Evolutionary conservation across 2,888 invertebrate species (phyloP), one percentile per base, ranked within the genome.

Genomic region (Philereme transversata): DNA sequence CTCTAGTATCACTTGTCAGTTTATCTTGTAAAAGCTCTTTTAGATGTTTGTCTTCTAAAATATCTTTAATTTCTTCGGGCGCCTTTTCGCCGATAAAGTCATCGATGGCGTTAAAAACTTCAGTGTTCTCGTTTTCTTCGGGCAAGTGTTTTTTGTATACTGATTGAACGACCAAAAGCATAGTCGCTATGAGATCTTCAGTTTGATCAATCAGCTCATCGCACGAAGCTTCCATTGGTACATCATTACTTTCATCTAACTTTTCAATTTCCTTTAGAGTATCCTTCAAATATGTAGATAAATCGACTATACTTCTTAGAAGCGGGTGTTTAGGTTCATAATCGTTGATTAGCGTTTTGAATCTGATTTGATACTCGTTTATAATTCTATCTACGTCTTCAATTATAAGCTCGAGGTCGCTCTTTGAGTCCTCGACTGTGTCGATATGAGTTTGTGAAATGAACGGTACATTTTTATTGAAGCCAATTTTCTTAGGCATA

Each of bases 1-100:
- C 77, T 49, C 90, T 87, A 34, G 95, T 84, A 81, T 97, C 96
- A 11, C 79, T 82, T 0, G 90, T 83, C 6, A 97, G 78, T 71
- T 94, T 94, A 4, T 94, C 94, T 38, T 95, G 87, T 47, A 97
- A 85, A 71, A 93, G 92, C 58, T 93, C 92, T 72, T 95, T 96
- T 50, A 97, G 89, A 84, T 96, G 95, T 73, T 94, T 93, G 22
- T 95, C 94, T 78, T 93, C 88, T 8, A 94, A 75, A 45, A 93
- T 86, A 51, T 94, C 93, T 45, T 93, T 93, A 3, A 93, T 84
- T 62, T 88, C 87, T 48, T 90, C 87, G 33, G 82, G 82, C 38
- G 85, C 80, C 4, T 78, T 80, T 11, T 79, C 79, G 44, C 80
- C 69, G 45, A 88, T 85, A 5, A 88, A 81, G 71, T 87, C 86